Conservation (phyloP, 1,140 invertebrate genomes). For the Microvelia longipes region DNA sequence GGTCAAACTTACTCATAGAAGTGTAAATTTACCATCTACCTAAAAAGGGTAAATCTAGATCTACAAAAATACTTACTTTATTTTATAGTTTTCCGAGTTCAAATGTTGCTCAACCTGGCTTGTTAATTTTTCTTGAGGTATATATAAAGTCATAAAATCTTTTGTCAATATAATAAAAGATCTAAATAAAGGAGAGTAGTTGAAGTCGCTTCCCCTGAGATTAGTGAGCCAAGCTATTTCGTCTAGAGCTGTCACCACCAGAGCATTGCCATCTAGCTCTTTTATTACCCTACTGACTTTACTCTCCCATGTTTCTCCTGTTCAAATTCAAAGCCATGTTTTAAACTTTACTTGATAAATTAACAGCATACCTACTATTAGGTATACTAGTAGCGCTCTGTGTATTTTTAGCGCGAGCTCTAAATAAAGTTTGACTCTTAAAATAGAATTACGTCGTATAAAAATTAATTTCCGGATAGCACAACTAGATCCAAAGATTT, state of each 20-base stretch:
- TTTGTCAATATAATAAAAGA: conserved; percentile 40
- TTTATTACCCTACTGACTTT: conserved; percentile 34
- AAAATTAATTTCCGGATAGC: too few relatives aligned
- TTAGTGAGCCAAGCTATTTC: conserved; percentile 55
- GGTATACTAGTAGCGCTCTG: too few relatives aligned
- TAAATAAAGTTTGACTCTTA: too few relatives aligned
- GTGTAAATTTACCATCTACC: too few relatives aligned
- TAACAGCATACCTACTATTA: too few relatives aligned
- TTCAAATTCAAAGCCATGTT: too few relatives aligned
- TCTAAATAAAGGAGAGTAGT: conserved; percentile 48
- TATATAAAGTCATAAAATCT: conserved; percentile 27
- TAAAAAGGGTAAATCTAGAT: too few relatives aligned
- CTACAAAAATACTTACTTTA: background rate
- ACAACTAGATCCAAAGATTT: too few relatives aligned
- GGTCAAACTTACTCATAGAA: too few relatives aligned
- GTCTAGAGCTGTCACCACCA: conserved; percentile 43
- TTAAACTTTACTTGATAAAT: too few relatives aligned
- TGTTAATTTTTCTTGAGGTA: conserved; percentile 29
- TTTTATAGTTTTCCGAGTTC: conserved; percentile 9
- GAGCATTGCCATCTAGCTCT: conserved; percentile 31
- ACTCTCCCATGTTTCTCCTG: conserved; percentile 31
- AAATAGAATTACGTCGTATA: too few relatives aligned
- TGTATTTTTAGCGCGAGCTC: too few relatives aligned
- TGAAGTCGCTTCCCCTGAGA: conserved; percentile 48
- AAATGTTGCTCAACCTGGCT: conserved; percentile 25